phyloP scores from a whole-genome alignment of 2,113 vertebrate species.

The Sylvia atricapilla region DNA sequence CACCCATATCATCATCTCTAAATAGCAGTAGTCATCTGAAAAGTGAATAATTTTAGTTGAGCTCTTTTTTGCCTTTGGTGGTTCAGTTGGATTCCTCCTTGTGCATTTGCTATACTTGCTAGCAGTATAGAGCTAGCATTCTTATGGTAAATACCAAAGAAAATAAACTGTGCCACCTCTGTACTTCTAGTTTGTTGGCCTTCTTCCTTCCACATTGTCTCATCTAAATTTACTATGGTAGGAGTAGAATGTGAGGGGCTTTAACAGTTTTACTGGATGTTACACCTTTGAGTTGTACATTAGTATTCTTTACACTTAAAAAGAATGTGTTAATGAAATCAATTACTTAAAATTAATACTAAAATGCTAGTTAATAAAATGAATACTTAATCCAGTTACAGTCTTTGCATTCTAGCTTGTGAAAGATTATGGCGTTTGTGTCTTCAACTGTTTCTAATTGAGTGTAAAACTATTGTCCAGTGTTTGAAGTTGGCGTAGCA shows the following conservation, averaged over 20 bases:
- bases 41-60: background rate
- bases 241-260: background rate
- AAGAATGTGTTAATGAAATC: background rate
- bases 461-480: background rate
- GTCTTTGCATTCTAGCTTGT: background rate
- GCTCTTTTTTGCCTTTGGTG: background rate
- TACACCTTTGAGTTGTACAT: background rate
- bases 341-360: background rate
- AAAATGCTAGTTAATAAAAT: background rate
- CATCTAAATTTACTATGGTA: background rate
- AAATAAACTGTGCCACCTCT: background rate
- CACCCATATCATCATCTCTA: background rate
- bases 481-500: background rate
- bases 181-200: background rate
- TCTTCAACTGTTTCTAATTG: background rate
- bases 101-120: background rate
- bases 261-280: background rate
- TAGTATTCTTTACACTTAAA: background rate
- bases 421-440: background rate
- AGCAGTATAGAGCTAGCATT: background rate
- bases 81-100: background rate
- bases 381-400: background rate
- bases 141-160: background rate
- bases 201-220: background rate
- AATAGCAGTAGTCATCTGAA: background rate